Base-by-base conservation (phyloP, 2,888 invertebrate species). In the Nysson spinosus region DNA sequence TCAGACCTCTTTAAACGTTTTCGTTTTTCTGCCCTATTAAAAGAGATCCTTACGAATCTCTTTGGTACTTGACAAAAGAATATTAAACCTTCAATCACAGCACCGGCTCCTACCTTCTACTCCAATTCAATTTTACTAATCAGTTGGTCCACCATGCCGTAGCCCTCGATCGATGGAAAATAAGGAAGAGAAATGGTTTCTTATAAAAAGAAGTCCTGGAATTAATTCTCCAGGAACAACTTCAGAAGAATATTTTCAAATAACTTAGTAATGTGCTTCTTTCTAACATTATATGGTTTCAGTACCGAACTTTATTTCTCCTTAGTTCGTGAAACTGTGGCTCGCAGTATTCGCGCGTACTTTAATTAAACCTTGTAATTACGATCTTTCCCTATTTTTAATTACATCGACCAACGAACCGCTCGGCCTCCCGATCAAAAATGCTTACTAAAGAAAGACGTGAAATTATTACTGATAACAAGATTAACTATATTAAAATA, bases 301-400 rank as follows among this genome's bases (percentile, higher is more conserved):
- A n/a, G n/a, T n/a, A n/a, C n/a, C n/a, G n/a, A n/a, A n/a, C n/a
- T n/a, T n/a, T n/a, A n/a, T n/a, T n/a, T n/a, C n/a, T n/a, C n/a
- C n/a, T n/a, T n/a, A n/a, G n/a, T n/a, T n/a, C 34, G 5, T 12
- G 14, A 34, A 14, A 34, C 6, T 16, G 1, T 34, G 12, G 3
- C 34, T 34, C 20, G 16, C 2, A 30, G 51, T 28, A 14, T 49
- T 46, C 46, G 46, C 52, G 46, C 66, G 51, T 43, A 30, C 46
- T 34, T 72, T 68, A 72, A 63, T 67, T 72, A 63, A 30, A 40
- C 52, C 46, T 28, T 52, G 56, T 67, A 57, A 67, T 61, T 55
- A 61, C 34, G 28, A 63, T 56, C 54, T 52, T 39, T 39, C 52
- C 30, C 47, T 54, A 57, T 46, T 57, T 63, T 71, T 68, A 71